These are phyloP conservation scores for Labeo rohita DNA, from an alignment of 2,113 vertebrate species.

Conservation along the genomic window DNA sequence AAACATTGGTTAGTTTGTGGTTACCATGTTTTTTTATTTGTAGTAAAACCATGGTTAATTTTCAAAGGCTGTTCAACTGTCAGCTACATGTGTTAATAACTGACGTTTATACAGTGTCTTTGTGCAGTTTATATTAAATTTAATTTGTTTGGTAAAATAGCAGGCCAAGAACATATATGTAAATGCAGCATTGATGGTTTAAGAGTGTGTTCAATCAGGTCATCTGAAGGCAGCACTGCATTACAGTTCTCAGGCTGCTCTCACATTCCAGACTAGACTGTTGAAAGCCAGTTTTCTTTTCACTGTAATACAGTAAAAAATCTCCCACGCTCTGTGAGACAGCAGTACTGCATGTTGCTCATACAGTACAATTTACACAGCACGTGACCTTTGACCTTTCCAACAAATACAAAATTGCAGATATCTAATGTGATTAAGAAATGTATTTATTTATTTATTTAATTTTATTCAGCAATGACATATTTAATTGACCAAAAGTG, in stretches of 20 bases:
- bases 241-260: constrained; percentile 61
- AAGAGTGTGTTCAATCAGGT: background rate
- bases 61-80: background rate
- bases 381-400: constrained; percentile 2
- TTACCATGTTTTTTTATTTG: too few relatives aligned
- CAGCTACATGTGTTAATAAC: background rate
- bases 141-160: background rate
- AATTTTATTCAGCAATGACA: too few relatives aligned
- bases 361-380: background rate
- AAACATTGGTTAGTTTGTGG: too few relatives aligned
- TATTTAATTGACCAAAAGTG: too few relatives aligned
- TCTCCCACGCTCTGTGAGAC: background rate
- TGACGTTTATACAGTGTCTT: background rate
- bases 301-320: background rate
- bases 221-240: background rate
- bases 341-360: background rate
- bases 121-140: background rate
- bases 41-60: too few relatives aligned
- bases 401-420: background rate
- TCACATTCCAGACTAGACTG: constrained; percentile 65
- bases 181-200: background rate
- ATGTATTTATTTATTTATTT: too few relatives aligned
- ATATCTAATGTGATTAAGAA: background rate
- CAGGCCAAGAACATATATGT: background rate
- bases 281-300: background rate